Base-by-base conservation (phyloP, 2,113 vertebrate species). In the Lagenorhynchus albirostris region DNA sequence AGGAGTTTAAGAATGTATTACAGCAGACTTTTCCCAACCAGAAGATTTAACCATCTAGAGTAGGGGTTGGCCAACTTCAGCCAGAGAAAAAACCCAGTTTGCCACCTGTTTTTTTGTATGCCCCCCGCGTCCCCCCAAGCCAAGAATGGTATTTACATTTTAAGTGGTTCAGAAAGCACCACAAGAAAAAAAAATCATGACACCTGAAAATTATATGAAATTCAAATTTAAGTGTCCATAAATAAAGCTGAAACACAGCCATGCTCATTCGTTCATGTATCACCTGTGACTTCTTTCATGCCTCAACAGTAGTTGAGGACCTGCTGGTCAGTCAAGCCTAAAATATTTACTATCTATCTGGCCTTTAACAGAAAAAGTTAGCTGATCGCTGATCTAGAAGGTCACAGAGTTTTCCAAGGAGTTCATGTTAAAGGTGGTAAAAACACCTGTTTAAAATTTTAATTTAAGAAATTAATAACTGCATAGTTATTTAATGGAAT, bases 101-200 rank as follows among this genome's bases (percentile, higher is more conserved):
- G 79, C 63, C 44, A 58, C 73, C 62, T 71, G 36, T 89, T 87
- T 91, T 96, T 96, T 93, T 83, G 13, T 58, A 82, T 77, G 44
- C 23, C 31, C 13, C 15, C 18, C 2, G 3, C 4, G 17, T 5
- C 44, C 3, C 41, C 47, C 18, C 7, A 71, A 76, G 60, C 38
- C 67, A 93, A 71, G 20, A 87, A 81, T 55, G 63, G 47, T 67
- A 93, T 93, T 96, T 82, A 73, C 23, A 90, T 77, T 77, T 60
- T 68, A 85, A 92, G 81, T 85, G 65, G 44, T 60, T 92, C 62
- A 94, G 80, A 95, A 96, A 71, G 77, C 65, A 71, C 36, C 63
- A 77, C 26, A 89, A 85, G 36, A 60, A 83, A 65, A 90, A 73
- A 76, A 76, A 58, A 81, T 82, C 71, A 82, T n/a, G 79, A 76